Evolutionary conservation across 1,140 invertebrate genomes (phyloP).

Genomic region (Pseudomyrmex pallidus): DNA sequence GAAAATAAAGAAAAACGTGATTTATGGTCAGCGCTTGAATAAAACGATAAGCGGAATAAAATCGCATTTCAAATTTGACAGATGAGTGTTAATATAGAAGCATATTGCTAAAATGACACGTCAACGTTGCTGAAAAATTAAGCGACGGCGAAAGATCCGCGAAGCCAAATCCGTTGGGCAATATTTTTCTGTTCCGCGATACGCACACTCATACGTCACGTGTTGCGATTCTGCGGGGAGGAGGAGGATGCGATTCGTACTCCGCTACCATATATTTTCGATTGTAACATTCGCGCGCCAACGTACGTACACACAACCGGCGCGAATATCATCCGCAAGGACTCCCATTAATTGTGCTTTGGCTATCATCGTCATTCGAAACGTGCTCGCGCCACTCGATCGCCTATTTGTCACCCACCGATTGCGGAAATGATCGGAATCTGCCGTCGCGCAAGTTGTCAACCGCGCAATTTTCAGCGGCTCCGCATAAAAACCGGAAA

Average conservation of each 20-base stretch:
- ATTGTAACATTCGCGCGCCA: neutral
- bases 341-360: constrained; percentile 54
- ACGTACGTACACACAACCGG: neutral
- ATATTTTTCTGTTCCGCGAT: constrained; percentile 48
- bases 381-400: constrained; percentile 41
- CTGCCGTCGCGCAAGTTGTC: constrained; percentile 34
- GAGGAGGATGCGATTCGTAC: constrained; percentile 8
- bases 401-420: constrained; percentile 56
- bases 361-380: constrained; percentile 60
- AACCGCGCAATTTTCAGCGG: constrained; percentile 30
- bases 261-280: constrained; percentile 46
- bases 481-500: constrained; percentile 18
- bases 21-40: constrained; percentile 19
- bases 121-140: constrained; percentile 47
- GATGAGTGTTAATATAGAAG: constrained; percentile 47
- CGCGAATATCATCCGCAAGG: constrained; percentile 56
- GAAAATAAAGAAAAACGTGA: neutral
- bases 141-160: constrained; percentile 39
- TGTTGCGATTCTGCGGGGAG: neutral
- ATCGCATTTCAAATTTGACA: constrained; percentile 38
- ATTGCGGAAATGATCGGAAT: constrained; percentile 54
- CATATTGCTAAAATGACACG: constrained; percentile 24
- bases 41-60: constrained; percentile 41
- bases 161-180: constrained; percentile 41
- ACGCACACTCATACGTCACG: constrained; percentile 36